Evolutionary conservation across 2,797 vertebrate genomes (phyloP), one percentile per base, ranked within the genome.

Genomic region (Anomalospiza imberbis): DNA sequence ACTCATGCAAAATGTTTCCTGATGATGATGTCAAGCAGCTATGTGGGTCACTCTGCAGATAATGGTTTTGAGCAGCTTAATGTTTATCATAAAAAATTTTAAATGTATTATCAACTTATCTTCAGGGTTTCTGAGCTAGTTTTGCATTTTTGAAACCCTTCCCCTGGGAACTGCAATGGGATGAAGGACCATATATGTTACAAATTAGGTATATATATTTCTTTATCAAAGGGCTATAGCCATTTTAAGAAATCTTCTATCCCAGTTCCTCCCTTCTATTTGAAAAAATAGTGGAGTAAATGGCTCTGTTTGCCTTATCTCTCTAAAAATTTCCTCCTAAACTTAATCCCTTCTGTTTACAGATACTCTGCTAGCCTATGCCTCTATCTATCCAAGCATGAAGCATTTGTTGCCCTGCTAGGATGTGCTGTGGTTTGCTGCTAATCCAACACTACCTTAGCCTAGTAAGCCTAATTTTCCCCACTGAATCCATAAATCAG

Each of bases 401-500:
- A 88, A 93, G 25, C 31, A 66, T 38, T 54, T 85, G 45, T 53
- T 91, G 70, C 63, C 73, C 67, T 38, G 32, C 71, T 78, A 84
- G 67, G 80, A 83, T 62, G 22, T 58, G 55, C 73, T 48, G 44
- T 18, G 72, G 20, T 42, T 84, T 93, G 32, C 68, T 95, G 61
- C 67, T 87, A 95, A 89, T 93, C 32, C 94, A 60, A 71, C 75
- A 38, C 36, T 79, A 79, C 73, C 48, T 85, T 60, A 57, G 48
- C 78, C 74, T 74, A 61, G 25, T 42, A 61, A 61, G 5, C 60
- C 28, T 21, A 96, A 68, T 36, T 89, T 88, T 75, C 17, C 83
- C 61, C 78, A 94, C 85, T 85, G 91, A 95, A 95, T 86, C 75
- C 1, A 1, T 73, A 83, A 94, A 95, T 95, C 89, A 83, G 92